Base-by-base conservation (phyloP, 2,888 invertebrate species). In the Heliconius erato region DNA sequence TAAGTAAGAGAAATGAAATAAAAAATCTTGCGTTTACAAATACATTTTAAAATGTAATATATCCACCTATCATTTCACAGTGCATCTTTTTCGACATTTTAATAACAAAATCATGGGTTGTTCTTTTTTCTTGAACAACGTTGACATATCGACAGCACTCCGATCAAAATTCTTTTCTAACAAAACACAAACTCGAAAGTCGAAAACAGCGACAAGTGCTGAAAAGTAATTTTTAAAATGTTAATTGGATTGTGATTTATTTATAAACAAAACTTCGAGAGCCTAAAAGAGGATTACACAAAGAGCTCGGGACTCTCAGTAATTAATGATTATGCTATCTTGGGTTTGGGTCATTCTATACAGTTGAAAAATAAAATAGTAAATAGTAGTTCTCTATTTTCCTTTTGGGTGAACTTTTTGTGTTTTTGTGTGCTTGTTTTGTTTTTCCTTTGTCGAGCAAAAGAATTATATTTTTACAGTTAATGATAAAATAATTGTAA, bases 251-350 rank as follows among this genome's bases (percentile, higher is more conserved):
- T 26, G 44, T 71, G 40, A 71, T 71, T 71, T 71, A 71, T 71
- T 71, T 71, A 71, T 71, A 71, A 40, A 44, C n/a, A 68, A 71
- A 71, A 71, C 71, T 71, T 71, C n/a, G 71, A 71, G 71, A 71
- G 44, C 71, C 71, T 71, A 71, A 71, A 71, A 71, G 71, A 71
- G 71, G 71, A 71, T 71, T 71, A 71, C 44, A 40, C 71, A 71
- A 44, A 71, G 71, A 71, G 71, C 71, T 44, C 71, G 71, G 40
- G 71, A 40, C 6, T 40, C 71, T 71, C n/a, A 16, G 71, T 71
- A 71, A 71, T 71, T 71, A 71, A 71, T 71, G 26, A 71, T 44
- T 40, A 44, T 26, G 71, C n/a, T 71, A 71, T 71, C 71, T 71
- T 71, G 71, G n/a, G 71, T 44, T 71, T 26, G 40, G 71, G 44